These are phyloP conservation scores for Pachyramphus minor DNA, from an alignment of 2,113 vertebrate species.

Conservation along the genomic window DNA sequence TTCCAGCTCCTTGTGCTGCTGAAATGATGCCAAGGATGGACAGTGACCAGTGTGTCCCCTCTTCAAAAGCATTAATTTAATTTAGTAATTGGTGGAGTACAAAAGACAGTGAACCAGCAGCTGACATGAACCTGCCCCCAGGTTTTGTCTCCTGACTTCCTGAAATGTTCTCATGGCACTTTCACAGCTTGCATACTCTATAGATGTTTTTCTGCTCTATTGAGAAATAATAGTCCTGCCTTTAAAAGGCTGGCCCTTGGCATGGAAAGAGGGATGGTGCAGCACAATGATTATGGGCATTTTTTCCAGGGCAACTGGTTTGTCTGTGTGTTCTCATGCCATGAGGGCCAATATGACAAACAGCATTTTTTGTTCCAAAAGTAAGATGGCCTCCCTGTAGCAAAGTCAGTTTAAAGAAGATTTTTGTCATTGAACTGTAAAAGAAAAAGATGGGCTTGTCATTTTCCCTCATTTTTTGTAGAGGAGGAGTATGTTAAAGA, in stretches of 20 bases:
- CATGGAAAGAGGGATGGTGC: neutral
- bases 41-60: neutral
- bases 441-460: slow-evolving; percentile 50
- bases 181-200: neutral
- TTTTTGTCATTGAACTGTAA: slow-evolving; percentile 49
- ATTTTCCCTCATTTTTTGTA: neutral
- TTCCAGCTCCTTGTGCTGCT: neutral
- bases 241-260: slow-evolving; percentile 14
- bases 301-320: neutral
- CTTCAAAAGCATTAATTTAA: neutral
- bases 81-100: neutral
- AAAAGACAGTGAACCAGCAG: neutral
- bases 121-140: neutral
- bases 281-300: neutral
- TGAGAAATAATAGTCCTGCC: slow-evolving; percentile 1
- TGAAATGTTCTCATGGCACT: neutral
- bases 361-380: neutral
- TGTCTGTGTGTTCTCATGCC: neutral
- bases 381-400: slow-evolving; percentile 10
- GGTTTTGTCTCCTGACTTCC: neutral
- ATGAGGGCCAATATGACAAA: neutral
- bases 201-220: neutral
- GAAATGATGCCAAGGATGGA: neutral
- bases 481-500: neutral
- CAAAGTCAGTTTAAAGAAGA: slow-evolving; percentile 25